A percentile compares a stretch with the other conserved stretches of the same genome.
Conservation (phyloP, 2,113 vertebrate species). For the Picathartes gymnocephalus region DNA sequence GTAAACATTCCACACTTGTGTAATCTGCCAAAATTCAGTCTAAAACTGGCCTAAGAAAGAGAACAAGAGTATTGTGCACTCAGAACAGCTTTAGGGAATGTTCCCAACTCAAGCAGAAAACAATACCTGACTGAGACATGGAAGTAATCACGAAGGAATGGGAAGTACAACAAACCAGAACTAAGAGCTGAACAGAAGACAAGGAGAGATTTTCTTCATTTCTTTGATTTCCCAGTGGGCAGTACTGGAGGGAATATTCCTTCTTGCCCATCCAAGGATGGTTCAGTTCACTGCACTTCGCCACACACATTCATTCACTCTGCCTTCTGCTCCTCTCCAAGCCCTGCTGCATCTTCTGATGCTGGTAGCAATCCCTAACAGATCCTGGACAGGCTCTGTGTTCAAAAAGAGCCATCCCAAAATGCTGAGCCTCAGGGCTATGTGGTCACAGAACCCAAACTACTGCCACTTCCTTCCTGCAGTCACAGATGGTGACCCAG, state of each 20-base stretch:
- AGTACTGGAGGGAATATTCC: background rate
- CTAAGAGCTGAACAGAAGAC: background rate
- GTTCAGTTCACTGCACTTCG: background rate
- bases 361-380: background rate
- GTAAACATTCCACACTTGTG: slow-evolving; percentile 10
- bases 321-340: background rate
- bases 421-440: background rate
- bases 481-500: accelerated
- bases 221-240: background rate
- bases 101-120: slow-evolving; percentile 45
- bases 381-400: background rate
- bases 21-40: slow-evolving; percentile 22
- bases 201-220: slow-evolving; percentile 5
- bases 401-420: background rate
- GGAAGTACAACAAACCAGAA: slow-evolving; percentile 37
- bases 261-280: background rate
- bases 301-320: background rate
- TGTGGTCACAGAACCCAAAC: background rate
- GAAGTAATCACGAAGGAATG: background rate
- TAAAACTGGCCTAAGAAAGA: slow-evolving; percentile 32
- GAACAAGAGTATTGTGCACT: background rate
- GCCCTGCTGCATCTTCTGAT: background rate
- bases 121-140: slow-evolving; percentile 17
- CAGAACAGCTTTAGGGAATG: slow-evolving; percentile 29
- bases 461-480: background rate